Evolutionary conservation across 2,888 invertebrate genomes (phyloP).

Genomic region (Exocentrus adspersus): DNA sequence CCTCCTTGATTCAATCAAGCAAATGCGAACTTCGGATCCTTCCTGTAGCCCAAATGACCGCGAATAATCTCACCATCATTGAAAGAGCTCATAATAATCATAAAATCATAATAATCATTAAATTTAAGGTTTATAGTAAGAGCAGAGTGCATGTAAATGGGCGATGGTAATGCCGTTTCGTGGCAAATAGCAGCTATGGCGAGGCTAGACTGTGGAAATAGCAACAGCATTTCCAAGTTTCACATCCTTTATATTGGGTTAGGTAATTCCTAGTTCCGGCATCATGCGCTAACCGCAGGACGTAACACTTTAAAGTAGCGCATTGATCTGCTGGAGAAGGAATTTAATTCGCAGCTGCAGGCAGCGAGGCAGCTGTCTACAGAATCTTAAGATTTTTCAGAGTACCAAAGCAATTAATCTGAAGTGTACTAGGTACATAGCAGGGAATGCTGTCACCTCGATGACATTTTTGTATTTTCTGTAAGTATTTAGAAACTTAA

Average conservation of each 20-base stretch:
- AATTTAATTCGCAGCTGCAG: not conserved
- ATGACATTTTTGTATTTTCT: too few relatives aligned
- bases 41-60: too few relatives aligned
- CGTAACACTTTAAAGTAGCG: not conserved
- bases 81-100: too few relatives aligned
- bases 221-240: constrained; percentile 1
- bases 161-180: constrained; percentile 2
- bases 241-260: constrained; percentile 19
- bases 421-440: too few relatives aligned
- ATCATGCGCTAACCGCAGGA: constrained; percentile 7
- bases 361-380: not conserved
- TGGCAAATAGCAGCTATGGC: constrained; percentile 17
- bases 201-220: not conserved
- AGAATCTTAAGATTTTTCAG: too few relatives aligned
- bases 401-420: too few relatives aligned
- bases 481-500: too few relatives aligned
- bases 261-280: not conserved
- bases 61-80: too few relatives aligned
- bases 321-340: constrained; percentile 2
- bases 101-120: not conserved
- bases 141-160: not conserved
- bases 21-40: too few relatives aligned
- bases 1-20: too few relatives aligned
- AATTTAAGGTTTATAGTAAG: constrained; percentile 7
- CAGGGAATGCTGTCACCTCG: too few relatives aligned